Conservation (phyloP, 2,888 invertebrate species). For the Ormyrus rosae region DNA sequence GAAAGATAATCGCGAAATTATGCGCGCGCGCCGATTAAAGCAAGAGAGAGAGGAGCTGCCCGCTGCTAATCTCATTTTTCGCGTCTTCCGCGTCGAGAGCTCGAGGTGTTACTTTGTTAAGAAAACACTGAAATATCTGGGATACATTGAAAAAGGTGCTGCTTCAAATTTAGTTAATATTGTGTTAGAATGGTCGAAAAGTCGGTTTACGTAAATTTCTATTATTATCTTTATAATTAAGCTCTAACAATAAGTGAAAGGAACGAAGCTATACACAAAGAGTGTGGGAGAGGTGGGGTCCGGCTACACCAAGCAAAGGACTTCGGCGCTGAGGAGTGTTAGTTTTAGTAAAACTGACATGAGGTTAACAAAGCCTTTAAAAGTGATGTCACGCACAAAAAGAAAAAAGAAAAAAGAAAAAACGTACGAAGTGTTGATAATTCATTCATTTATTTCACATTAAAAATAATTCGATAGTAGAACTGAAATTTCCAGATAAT, state of each 20-base stretch:
- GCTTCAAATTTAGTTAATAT: no score
- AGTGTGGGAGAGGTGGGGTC: constrained; percentile 67
- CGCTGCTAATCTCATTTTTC: constrained; percentile 21
- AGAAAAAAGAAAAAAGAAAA: constrained; percentile 30
- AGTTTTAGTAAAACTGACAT: constrained; percentile 45
- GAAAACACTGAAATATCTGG: no score
- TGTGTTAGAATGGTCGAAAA: not conserved
- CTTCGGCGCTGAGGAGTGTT: constrained; percentile 54
- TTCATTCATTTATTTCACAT: constrained; percentile 57
- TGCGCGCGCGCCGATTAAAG: not conserved
- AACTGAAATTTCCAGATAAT: constrained; percentile 48
- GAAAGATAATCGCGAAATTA: no score
- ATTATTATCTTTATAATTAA: constrained; percentile 36
- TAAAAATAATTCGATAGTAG: constrained; percentile 51
- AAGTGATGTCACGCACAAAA: constrained; percentile 52
- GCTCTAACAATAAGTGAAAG: constrained; percentile 48
- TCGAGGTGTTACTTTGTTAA: no score
- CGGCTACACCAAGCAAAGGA: constrained; percentile 74
- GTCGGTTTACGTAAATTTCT: no score
- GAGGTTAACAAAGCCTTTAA: constrained; percentile 49
- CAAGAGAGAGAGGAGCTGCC: not conserved
- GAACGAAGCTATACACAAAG: constrained; percentile 50
- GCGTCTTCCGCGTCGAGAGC: no score
- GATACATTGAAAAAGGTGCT: no score
- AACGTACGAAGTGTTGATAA: constrained; percentile 50